Evolutionary conservation across 1,140 invertebrate genomes (phyloP), one percentile per base, ranked within the genome.

Genomic region (Paramacrobiotus metropolitanus): DNA sequence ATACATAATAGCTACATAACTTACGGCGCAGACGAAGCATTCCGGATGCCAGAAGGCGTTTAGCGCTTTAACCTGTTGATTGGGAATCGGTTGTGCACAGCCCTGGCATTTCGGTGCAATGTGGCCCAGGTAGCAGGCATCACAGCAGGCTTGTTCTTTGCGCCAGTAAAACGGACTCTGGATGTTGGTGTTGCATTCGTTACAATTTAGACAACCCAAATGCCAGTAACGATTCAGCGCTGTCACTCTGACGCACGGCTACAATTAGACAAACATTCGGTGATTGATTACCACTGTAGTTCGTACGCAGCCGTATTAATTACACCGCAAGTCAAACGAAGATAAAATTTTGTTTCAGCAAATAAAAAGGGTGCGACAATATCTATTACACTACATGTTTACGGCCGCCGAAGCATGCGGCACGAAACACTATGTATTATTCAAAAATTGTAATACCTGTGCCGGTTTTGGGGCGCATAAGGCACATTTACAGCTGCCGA

Each of bases 191-290:
- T 71, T 86, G 87, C 9, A 86, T 75, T 66, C 84, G 77, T 64
- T 90, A 86, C 61, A 91, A 70, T 70, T 90, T 86, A 69, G 85
- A 84, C 0, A 91, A 82, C 72, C 85, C 77, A 30, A 84, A 86
- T 31, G 48, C 48, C 48, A 55, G 24, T 20, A 55, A 9, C 48
- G 48, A 24, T 55, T 55, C 15, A 55, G 48, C 15, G 15, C 24
- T 15, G 15, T 20, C 15, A 55, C 48, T 55, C 28, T 55, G 0
- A 55, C 48, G 0, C 15, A 55, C 9, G 48, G 48, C 48, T 55
- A 24, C 28, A 55, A 55, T 24, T 9, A 55, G 15, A 55, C 48
- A 55, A 9, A 40, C 48, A 55, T 9, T 55, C 24, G 28, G 15
- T 20, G 15, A 55, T 24, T 28, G 34, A n/a, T 40, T 40, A n/a